Evolutionary conservation across 2,888 invertebrate species (phyloP).

Genomic region (Eumerus sabulonum): DNA sequence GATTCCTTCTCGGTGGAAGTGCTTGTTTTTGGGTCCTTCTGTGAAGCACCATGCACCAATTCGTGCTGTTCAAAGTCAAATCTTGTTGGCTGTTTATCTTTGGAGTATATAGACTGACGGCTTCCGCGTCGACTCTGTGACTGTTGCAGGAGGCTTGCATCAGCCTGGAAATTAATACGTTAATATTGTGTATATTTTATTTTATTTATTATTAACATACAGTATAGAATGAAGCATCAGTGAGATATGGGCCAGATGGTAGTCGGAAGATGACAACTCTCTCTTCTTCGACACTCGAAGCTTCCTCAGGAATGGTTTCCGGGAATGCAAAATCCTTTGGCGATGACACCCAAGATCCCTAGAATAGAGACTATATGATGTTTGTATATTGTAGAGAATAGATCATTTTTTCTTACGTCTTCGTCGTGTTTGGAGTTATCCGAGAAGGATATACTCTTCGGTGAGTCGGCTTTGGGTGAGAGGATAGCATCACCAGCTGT

Average conservation of each 20-base stretch:
- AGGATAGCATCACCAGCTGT: constrained; percentile 73
- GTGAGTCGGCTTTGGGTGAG: constrained; percentile 77
- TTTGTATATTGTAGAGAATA: neutral
- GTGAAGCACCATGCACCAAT: constrained; percentile 75
- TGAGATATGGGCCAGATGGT: constrained; percentile 87
- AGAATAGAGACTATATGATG: constrained; percentile 5
- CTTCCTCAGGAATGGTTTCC: constrained; percentile 95
- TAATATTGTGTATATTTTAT: neutral
- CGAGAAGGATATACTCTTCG: constrained; percentile 76
- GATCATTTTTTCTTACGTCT: constrained; percentile 71
- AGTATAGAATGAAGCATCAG: constrained; percentile 89
- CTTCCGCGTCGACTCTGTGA: constrained; percentile 78
- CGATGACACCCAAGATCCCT: constrained; percentile 89
- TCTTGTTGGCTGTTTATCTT: constrained; percentile 76
- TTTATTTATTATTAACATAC: constrained; percentile 77
- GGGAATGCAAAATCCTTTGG: constrained; percentile 94
- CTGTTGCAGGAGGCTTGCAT: constrained; percentile 88
- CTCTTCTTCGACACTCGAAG: constrained; percentile 94
- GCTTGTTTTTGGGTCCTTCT: constrained; percentile 77
- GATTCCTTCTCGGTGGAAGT: constrained; percentile 88
- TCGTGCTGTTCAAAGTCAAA: constrained; percentile 79
- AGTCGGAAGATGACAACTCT: constrained; percentile 93
- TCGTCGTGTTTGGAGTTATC: constrained; percentile 77
- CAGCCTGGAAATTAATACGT: constrained; percentile 80
- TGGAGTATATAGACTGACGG: constrained; percentile 76